Conservation (phyloP, 2,888 invertebrate species). For the Ptychoptera contaminata region DNA sequence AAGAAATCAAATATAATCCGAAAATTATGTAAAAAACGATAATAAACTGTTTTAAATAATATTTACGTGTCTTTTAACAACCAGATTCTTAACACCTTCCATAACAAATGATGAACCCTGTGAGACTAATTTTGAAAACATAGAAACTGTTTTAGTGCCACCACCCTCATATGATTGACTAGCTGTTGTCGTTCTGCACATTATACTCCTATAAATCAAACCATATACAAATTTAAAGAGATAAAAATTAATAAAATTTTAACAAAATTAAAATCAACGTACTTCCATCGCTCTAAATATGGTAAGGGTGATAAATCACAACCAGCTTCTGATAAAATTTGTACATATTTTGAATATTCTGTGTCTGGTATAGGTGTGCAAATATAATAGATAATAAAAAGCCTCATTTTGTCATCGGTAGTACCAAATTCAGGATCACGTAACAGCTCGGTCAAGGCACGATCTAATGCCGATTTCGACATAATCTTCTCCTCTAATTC, state of each 20-base stretch:
- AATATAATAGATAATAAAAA: slow-evolving; percentile 85
- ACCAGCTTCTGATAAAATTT: slow-evolving; percentile 60
- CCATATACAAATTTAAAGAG: no score
- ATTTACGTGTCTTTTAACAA: slow-evolving; percentile 91
- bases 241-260: background rate
- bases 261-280: slow-evolving; percentile 21
- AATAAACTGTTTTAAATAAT: slow-evolving; percentile 1
- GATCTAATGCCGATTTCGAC: slow-evolving; percentile 69
- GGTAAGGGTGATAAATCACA: slow-evolving; percentile 73
- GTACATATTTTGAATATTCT: slow-evolving; percentile 71
- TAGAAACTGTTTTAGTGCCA: slow-evolving; percentile 89
- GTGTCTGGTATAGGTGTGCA: slow-evolving; percentile 66
- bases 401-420: slow-evolving; percentile 79
- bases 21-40: background rate
- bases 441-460: slow-evolving; percentile 74
- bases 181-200: slow-evolving; percentile 29
- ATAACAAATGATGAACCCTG: slow-evolving; percentile 97
- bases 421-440: slow-evolving; percentile 75
- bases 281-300: slow-evolving; percentile 91
- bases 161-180: slow-evolving; percentile 74
- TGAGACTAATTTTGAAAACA: slow-evolving; percentile 95
- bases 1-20: slow-evolving; percentile 11
- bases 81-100: slow-evolving; percentile 98
- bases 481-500: slow-evolving; percentile 97
- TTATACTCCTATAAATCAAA: slow-evolving; percentile 20